Evolutionary conservation across 1,140 invertebrate species (phyloP).

Genomic region (Onthophagus taurus): DNA sequence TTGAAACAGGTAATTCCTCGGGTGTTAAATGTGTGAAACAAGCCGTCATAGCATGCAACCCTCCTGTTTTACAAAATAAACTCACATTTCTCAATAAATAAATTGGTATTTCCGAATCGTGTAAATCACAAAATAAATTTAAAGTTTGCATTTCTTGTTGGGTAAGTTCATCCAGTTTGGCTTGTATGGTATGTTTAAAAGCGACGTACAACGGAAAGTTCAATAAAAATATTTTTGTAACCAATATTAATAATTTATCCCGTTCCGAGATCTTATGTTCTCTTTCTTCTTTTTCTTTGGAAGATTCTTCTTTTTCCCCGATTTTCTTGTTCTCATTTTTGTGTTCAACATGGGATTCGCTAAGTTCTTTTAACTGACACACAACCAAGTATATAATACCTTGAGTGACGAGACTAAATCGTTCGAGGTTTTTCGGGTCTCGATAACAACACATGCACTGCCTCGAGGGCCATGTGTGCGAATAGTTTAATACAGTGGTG

Average conservation of each 20-base stretch:
- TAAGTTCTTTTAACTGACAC: constrained; percentile 61
- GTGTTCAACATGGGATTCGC: constrained; percentile 41
- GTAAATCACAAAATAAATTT: constrained; percentile 79
- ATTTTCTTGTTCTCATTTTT: constrained; percentile 30
- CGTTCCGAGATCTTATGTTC: constrained; percentile 51
- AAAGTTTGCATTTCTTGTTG: constrained; percentile 67
- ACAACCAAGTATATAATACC: constrained; percentile 65
- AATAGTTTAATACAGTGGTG: constrained; percentile 32
- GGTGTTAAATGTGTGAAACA: constrained; percentile 71
- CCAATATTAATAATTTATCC: constrained; percentile 66
- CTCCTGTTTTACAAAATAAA: constrained; percentile 82
- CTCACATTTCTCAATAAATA: constrained; percentile 82
- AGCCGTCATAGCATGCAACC: constrained; percentile 72
- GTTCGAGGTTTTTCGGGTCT: constrained; percentile 81
- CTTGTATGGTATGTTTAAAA: constrained; percentile 73
- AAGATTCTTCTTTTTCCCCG: constrained; percentile 21
- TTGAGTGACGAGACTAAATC: constrained; percentile 77
- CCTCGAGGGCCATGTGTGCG: constrained; percentile 36
- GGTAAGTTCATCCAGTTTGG: constrained; percentile 65
- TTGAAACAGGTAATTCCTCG: constrained; percentile 67
- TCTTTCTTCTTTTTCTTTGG: constrained; percentile 23
- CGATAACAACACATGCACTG: constrained; percentile 90
- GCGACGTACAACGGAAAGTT: constrained; percentile 90
- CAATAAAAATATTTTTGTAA: constrained; percentile 72
- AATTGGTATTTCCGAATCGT: constrained; percentile 86